Conservation (phyloP, 53 echinoderm and acorn worm species). For the Luidia sarsii region DNA sequence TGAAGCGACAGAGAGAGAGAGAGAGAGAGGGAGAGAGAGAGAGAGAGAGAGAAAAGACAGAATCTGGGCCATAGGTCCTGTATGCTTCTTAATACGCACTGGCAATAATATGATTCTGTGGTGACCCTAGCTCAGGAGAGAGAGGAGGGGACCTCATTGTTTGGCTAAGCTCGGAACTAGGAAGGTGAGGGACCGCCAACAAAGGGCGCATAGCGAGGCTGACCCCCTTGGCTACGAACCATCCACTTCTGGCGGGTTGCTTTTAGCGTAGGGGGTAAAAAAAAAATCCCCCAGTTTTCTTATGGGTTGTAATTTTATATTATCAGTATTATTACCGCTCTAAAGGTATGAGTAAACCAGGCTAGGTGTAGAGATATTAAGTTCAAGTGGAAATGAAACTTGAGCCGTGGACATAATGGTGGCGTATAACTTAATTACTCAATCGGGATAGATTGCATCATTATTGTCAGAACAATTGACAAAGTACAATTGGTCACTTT, state of each 20-base stretch:
- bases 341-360: constrained; percentile 10
- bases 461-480: neutral
- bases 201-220: constrained; percentile 57
- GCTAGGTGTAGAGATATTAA: constrained; percentile 7
- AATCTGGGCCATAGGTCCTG: constrained; percentile 40
- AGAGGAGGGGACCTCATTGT: constrained; percentile 11
- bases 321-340: neutral
- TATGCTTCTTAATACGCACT: constrained; percentile 44
- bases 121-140: constrained; percentile 16
- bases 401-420: constrained; percentile 14
- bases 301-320: constrained; percentile 37
- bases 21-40: no score
- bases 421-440: constrained; percentile 21
- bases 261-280: neutral
- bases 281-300: constrained; percentile 19
- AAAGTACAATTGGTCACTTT: constrained; percentile 34
- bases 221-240: constrained; percentile 52
- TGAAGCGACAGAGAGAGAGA: no score
- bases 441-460: constrained; percentile 5
- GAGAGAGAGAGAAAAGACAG: neutral
- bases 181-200: constrained; percentile 58
- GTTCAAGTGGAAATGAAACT: constrained; percentile 9
- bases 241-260: constrained; percentile 9
- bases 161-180: constrained; percentile 36
- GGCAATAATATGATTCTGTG: constrained; percentile 41